A percentile compares a stretch with the other conserved stretches of the same genome.
Evolutionary conservation across 1,140 invertebrate genomes (phyloP).

Genomic region (Bombus pascuorum): DNA sequence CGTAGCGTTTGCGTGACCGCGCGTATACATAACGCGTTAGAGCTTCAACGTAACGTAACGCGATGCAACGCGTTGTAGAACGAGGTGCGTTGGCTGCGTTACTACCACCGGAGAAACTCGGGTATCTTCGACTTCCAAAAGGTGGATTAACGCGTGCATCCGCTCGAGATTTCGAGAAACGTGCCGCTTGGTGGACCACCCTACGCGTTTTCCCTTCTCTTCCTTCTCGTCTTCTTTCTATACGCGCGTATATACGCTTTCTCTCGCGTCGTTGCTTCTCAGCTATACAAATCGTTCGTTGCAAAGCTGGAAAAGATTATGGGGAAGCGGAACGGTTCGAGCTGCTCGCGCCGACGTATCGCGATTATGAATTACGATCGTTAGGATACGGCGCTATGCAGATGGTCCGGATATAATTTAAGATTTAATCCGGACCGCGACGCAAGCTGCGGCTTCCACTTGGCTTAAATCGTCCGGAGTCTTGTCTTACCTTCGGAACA

Average conservation of each 20-base stretch:
- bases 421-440: neutral
- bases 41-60: constrained; percentile 48
- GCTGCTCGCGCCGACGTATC: neutral
- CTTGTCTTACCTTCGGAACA: neutral
- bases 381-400: neutral
- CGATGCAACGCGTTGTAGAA: neutral
- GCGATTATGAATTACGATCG: neutral
- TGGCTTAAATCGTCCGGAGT: neutral
- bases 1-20: constrained; percentile 1
- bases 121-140: constrained; percentile 30
- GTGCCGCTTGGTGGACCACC: no score
- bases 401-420: constrained; percentile 4
- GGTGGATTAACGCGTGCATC: constrained; percentile 40
- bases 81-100: constrained; percentile 34
- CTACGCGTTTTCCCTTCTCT: no score
- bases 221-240: no score
- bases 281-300: no score
- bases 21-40: neutral
- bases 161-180: neutral
- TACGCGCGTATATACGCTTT: no score
- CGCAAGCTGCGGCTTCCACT: no score
- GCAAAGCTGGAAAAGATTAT: neutral
- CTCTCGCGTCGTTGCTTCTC: no score
- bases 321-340: neutral
- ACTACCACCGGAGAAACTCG: constrained; percentile 24